These are phyloP conservation scores for Thelaira solivaga DNA, from an alignment of 2,888 invertebrate genomes.

Conservation along the genomic window DNA sequence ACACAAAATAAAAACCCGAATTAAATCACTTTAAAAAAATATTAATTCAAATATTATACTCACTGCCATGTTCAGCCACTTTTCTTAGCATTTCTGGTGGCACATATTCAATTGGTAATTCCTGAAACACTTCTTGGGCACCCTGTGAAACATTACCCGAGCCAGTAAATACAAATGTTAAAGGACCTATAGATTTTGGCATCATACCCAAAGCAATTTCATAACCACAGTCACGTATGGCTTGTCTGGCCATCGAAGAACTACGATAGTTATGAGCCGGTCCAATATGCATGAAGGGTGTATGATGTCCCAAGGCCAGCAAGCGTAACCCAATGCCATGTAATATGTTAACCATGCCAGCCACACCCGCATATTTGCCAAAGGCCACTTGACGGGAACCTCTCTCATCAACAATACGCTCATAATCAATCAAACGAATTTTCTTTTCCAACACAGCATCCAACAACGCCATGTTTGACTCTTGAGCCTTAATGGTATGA, in stretches of 20 bases:
- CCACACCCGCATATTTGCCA: conserved; percentile 98
- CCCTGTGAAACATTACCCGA: conserved; percentile 98
- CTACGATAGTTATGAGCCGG: conserved; percentile 99
- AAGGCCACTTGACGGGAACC: conserved; percentile 97
- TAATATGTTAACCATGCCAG: conserved; percentile 98
- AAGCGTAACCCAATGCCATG: conserved; percentile 95
- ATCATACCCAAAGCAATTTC: conserved; percentile 96
- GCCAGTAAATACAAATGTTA: conserved; percentile 98
- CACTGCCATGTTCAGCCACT: conserved; percentile 97
- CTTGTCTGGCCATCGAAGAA: conserved; percentile 98
- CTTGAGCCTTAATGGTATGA: conserved; percentile 99
- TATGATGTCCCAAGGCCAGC: conserved; percentile 97
- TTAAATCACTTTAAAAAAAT: no score
- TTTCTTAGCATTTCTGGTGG: conserved; percentile 95
- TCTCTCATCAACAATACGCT: conserved; percentile 92
- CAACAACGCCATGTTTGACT: conserved; percentile 96
- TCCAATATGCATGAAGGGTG: conserved; percentile 99
- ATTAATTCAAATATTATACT: conserved; percentile 67
- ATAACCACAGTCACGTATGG: conserved; percentile 98
- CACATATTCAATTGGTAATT: conserved; percentile 98
- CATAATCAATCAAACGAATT: conserved; percentile 97
- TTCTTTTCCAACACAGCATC: conserved; percentile 97
- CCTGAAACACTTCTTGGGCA: conserved; percentile 95
- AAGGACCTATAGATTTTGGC: conserved; percentile 98
- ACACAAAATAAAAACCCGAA: no score